These are phyloP conservation scores for Anguilla marmorata DNA, from an alignment of 2,797 vertebrate genomes.

Conservation along the genomic window DNA sequence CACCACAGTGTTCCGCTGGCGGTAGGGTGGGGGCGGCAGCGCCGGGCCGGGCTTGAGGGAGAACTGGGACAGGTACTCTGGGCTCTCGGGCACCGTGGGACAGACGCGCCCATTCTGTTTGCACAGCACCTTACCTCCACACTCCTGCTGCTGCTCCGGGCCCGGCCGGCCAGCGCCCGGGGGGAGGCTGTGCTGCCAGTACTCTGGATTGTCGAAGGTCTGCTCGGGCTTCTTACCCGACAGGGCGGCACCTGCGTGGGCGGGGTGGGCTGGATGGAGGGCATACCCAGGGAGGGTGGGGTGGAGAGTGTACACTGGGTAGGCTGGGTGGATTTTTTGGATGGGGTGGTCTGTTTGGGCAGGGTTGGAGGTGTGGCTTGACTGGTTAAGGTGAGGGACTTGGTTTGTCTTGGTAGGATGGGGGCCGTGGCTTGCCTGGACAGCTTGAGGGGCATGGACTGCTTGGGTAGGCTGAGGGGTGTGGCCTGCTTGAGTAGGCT, in stretches of 20 bases:
- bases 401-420: conserved; percentile 61
- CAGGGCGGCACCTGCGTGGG: conserved; percentile 62
- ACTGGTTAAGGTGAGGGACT: conserved; percentile 55
- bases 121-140: conserved; percentile 91
- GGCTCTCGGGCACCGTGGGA: conserved; percentile 95
- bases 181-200: conserved; percentile 96
- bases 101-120: conserved; percentile 97
- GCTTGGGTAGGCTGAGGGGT: conserved; percentile 61
- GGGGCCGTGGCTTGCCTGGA: conserved; percentile 61
- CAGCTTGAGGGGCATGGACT: conserved; percentile 66
- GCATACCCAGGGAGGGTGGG: conserved; percentile 64
- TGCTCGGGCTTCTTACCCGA: conserved; percentile 87
- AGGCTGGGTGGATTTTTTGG: conserved; percentile 47
- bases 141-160: conserved; percentile 85
- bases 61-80: conserved; percentile 97
- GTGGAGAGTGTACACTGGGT: conserved; percentile 57
- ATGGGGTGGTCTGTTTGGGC: conserved; percentile 54
- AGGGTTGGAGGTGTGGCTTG: conserved; percentile 53
- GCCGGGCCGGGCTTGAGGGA: conserved; percentile 94
- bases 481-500: conserved; percentile 47
- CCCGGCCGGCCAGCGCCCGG: conserved; percentile 79
- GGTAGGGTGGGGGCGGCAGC: conserved; percentile 95
- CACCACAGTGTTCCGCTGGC: conserved; percentile 98
- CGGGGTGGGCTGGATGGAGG: conserved; percentile 64
- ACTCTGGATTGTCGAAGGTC: conserved; percentile 97